phyloP scores from a whole-genome alignment of 2,888 invertebrate species.

The Melitaea athalia region DNA sequence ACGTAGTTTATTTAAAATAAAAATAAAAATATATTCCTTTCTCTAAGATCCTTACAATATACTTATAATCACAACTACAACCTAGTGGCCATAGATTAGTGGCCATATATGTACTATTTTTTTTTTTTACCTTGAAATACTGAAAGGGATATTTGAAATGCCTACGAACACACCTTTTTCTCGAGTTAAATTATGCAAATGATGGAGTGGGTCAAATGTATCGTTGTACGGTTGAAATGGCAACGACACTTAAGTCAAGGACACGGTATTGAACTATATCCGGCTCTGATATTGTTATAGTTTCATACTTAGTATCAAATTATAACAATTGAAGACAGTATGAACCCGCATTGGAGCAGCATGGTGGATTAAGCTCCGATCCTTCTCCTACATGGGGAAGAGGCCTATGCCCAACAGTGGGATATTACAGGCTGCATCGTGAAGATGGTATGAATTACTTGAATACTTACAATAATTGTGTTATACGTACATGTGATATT shows the following conservation, averaged over 20 bases:
- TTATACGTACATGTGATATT: too few relatives aligned
- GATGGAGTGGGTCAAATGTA: slow-evolving; percentile 33
- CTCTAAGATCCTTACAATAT: background rate
- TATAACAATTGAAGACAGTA: too few relatives aligned
- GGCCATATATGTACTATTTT: slow-evolving; percentile 15
- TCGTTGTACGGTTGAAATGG: slow-evolving; percentile 36
- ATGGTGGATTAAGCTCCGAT: too few relatives aligned
- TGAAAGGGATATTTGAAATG: slow-evolving; percentile 24
- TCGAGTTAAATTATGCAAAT: slow-evolving; percentile 27
- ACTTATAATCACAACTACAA: background rate
- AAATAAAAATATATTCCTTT: too few relatives aligned
- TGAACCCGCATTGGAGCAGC: too few relatives aligned
- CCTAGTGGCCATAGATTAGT: background rate
- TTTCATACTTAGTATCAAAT: background rate
- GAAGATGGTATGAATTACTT: too few relatives aligned
- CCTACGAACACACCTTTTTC: slow-evolving; percentile 27
- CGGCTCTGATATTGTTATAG: slow-evolving; percentile 35
- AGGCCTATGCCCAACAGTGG: too few relatives aligned
- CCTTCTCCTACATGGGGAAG: too few relatives aligned
- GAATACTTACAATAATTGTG: too few relatives aligned
- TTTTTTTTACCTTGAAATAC: slow-evolving; percentile 27
- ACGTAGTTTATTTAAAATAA: too few relatives aligned
- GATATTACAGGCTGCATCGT: too few relatives aligned
- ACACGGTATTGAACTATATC: slow-evolving; percentile 40
- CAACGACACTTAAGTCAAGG: slow-evolving; percentile 42